A percentile compares a stretch with the other conserved stretches of the same genome.
Evolutionary conservation across 2,888 invertebrate genomes (phyloP).

Genomic region (Stenoptilia bipunctidactyla): DNA sequence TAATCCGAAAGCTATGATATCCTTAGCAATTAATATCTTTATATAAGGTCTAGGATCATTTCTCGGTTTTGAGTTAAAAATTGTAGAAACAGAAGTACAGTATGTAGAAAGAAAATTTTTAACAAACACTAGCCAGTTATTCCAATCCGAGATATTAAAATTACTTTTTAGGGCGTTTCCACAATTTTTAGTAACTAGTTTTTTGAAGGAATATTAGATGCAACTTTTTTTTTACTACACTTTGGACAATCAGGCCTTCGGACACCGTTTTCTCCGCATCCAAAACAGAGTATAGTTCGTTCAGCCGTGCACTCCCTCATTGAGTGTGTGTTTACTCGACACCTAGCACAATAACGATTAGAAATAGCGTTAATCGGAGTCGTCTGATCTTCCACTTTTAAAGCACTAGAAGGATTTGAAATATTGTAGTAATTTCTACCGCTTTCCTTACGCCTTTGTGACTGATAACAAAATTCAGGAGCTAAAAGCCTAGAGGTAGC

Average conservation of each 20-base stretch:
- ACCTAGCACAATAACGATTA: constrained; percentile 2
- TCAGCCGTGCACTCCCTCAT: constrained; percentile 6
- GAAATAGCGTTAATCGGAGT: too few relatives aligned
- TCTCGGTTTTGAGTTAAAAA: constrained; percentile 5
- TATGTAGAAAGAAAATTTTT: constrained; percentile 8
- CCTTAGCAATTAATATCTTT: constrained; percentile 6
- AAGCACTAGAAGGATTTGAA: too few relatives aligned
- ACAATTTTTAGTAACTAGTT: constrained; percentile 8
- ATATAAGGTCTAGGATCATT: constrained; percentile 11
- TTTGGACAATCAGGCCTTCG: constrained; percentile 7
- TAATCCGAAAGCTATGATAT: constrained; percentile 6
- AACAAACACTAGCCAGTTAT: constrained; percentile 12
- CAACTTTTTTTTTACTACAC: background rate
- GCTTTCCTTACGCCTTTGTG: constrained; percentile 7
- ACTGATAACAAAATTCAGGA: constrained; percentile 14
- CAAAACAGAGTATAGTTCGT: constrained; percentile 6
- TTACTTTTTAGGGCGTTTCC: background rate
- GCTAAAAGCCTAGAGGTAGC: constrained; percentile 8
- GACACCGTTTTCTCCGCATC: constrained; percentile 8
- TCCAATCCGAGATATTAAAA: constrained; percentile 10
- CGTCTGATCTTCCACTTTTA: too few relatives aligned
- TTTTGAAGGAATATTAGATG: constrained; percentile 8
- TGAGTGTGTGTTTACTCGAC: constrained; percentile 1
- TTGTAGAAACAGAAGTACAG: constrained; percentile 6
- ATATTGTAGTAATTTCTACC: too few relatives aligned